Evolutionary conservation across 2,888 invertebrate genomes (phyloP).

Genomic region (Pomacea canaliculata): DNA sequence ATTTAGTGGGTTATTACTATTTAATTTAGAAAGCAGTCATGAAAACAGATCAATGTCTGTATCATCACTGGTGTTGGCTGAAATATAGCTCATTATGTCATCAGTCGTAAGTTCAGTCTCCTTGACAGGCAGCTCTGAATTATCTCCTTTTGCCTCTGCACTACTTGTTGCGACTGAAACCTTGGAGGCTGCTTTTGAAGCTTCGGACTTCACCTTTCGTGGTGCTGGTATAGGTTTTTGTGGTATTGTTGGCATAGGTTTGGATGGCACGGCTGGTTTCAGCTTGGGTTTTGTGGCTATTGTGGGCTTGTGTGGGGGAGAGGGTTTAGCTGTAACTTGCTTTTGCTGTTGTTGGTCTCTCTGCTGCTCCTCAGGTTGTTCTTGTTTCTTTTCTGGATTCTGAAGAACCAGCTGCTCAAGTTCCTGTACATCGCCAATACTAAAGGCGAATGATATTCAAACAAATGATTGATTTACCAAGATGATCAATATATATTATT

Average conservation of each 20-base stretch:
- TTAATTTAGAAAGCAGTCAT: conserved; percentile 23
- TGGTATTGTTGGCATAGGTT: conserved; percentile 31
- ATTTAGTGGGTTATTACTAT: too few relatives aligned
- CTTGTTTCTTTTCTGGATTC: conserved; percentile 18
- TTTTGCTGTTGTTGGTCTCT: neutral
- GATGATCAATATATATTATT: too few relatives aligned
- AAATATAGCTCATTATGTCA: conserved; percentile 56
- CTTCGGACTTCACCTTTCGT: conserved; percentile 3
- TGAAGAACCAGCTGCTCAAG: conserved; percentile 40
- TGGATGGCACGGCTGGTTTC: conserved; percentile 33
- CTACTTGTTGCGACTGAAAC: conserved; percentile 12
- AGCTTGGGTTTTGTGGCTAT: conserved; percentile 18
- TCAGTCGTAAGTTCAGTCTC: conserved; percentile 34
- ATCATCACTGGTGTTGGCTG: conserved; percentile 40
- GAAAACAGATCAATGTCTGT: conserved; percentile 57
- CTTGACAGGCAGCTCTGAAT: neutral
- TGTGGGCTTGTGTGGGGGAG: conserved; percentile 22
- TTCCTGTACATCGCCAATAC: conserved; percentile 52
- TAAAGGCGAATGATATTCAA: conserved; percentile 18
- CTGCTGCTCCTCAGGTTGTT: neutral
- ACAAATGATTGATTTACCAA: too few relatives aligned
- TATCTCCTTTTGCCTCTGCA: conserved; percentile 1
- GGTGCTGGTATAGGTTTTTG: conserved; percentile 32
- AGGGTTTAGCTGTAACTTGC: conserved; percentile 8
- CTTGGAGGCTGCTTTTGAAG: conserved; percentile 4